Percentiles rank a stretch among this genome's conserved stretches.
Evolutionary conservation across 2,888 invertebrate species (phyloP).

Genomic region (Crepidodera aurea): DNA sequence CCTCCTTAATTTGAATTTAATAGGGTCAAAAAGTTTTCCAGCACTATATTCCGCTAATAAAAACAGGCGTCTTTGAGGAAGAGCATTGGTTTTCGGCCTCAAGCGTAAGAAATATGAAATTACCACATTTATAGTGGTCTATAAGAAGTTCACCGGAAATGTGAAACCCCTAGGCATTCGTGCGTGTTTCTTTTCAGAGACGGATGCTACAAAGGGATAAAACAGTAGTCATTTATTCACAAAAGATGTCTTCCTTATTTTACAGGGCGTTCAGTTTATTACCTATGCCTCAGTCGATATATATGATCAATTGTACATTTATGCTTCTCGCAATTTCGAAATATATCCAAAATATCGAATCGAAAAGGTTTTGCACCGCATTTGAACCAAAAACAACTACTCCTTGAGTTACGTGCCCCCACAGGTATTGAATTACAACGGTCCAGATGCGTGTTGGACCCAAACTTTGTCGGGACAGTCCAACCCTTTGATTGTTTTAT

Average conservation of each 20-base stretch:
- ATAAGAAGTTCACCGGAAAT: slow-evolving; percentile 26
- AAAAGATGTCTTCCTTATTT: neutral
- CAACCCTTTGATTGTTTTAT: too few relatives aligned
- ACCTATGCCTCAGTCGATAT: too few relatives aligned
- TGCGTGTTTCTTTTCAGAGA: slow-evolving; percentile 17
- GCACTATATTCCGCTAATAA: slow-evolving; percentile 9
- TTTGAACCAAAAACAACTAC: too few relatives aligned
- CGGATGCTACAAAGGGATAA: slow-evolving; percentile 9
- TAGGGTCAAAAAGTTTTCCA: slow-evolving; percentile 15
- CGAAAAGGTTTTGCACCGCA: too few relatives aligned
- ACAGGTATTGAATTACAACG: too few relatives aligned
- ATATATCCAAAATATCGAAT: too few relatives aligned
- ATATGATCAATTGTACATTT: too few relatives aligned
- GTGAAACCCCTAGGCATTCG: slow-evolving; percentile 29
- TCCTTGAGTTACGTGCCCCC: too few relatives aligned
- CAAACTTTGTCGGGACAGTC: too few relatives aligned
- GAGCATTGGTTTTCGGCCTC: slow-evolving; percentile 12
- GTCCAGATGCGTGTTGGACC: too few relatives aligned
- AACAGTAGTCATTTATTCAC: slow-evolving; percentile 11
- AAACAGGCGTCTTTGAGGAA: neutral
- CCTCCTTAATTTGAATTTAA: slow-evolving; percentile 6
- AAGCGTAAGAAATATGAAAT: slow-evolving; percentile 12
- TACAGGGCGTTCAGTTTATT: slow-evolving; percentile 1
- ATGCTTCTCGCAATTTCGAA: too few relatives aligned
- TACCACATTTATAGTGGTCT: slow-evolving; percentile 21